phyloP scores from a whole-genome alignment of 2,113 vertebrate species.

The Melanostigma gelatinosum region DNA sequence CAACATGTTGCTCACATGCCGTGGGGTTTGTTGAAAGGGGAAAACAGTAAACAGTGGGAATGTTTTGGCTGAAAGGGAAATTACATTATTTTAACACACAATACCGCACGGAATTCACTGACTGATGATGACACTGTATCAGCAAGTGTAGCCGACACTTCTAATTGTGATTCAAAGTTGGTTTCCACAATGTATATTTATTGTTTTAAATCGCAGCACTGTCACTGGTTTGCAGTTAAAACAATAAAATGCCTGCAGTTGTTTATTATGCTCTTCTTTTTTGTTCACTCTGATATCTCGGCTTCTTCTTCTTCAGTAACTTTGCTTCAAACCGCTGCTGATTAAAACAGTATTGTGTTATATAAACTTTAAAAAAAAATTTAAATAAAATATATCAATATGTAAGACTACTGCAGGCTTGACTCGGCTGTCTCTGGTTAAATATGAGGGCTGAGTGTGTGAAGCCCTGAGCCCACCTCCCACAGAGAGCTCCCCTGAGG shows the following conservation, averaged over 20 bases:
- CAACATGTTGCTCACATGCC: background rate
- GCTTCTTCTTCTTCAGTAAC: background rate
- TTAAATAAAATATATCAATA: background rate
- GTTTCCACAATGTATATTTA: background rate
- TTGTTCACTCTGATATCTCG: background rate
- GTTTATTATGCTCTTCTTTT: background rate
- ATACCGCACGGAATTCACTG: conserved; percentile 10
- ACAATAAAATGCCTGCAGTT: background rate
- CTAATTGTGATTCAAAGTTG: background rate
- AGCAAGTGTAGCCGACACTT: background rate
- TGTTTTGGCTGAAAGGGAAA: conserved; percentile 7
- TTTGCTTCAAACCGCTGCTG: conserved; percentile 4
- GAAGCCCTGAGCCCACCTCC: conserved; percentile 40
- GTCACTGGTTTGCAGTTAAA: background rate
- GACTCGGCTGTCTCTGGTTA: conserved; percentile 18
- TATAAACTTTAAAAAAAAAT: background rate
- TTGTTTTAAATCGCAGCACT: background rate
- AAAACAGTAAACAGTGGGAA: background rate
- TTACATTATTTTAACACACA: conserved; percentile 9
- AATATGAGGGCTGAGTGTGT: conserved; percentile 16
- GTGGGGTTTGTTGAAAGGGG: background rate
- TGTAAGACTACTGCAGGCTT: conserved; percentile 1
- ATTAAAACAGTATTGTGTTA: conserved; percentile 22
- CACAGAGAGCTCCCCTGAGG: conserved; percentile 47
- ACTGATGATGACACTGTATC: background rate